A percentile compares a stretch with the other conserved stretches of the same genome.
Conservation (phyloP, 2,797 vertebrate genomes). For the Acridotheres tristis region DNA sequence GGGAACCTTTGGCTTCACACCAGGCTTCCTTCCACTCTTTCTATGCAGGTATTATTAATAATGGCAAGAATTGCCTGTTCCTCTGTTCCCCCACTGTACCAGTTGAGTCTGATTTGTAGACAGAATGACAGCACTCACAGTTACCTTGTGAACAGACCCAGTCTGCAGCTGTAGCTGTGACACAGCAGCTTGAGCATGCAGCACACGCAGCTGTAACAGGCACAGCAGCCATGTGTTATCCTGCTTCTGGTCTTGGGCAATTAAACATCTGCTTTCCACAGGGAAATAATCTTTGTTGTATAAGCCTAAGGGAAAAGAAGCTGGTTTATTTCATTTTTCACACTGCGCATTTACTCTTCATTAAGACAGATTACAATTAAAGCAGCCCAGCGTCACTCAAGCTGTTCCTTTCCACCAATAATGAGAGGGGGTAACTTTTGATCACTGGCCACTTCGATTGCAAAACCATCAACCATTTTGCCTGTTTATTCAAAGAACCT, state of each 20-base stretch:
- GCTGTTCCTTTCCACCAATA: not conserved
- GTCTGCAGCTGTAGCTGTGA: not conserved
- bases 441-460: not conserved
- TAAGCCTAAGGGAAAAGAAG: not conserved
- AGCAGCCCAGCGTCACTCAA: not conserved
- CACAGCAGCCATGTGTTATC: not conserved
- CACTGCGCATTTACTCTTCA: not conserved
- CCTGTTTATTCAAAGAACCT: not conserved
- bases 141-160: not conserved
- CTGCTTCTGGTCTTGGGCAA: conserved; percentile 28
- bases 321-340: conserved; percentile 21
- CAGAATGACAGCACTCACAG: not conserved
- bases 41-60: not conserved
- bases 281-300: conserved; percentile 21
- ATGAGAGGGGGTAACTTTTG: not conserved
- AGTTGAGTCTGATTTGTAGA: not conserved
- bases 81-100: not conserved
- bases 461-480: not conserved
- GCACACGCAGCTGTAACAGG: not conserved
- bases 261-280: conserved; percentile 44
- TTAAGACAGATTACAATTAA: not conserved
- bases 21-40: not conserved
- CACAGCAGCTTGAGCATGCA: not conserved
- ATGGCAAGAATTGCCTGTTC: not conserved
- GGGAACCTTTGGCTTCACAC: not conserved